Conservation (phyloP, 2,888 invertebrate species). For the Drosophila flavopinicola region DNA sequence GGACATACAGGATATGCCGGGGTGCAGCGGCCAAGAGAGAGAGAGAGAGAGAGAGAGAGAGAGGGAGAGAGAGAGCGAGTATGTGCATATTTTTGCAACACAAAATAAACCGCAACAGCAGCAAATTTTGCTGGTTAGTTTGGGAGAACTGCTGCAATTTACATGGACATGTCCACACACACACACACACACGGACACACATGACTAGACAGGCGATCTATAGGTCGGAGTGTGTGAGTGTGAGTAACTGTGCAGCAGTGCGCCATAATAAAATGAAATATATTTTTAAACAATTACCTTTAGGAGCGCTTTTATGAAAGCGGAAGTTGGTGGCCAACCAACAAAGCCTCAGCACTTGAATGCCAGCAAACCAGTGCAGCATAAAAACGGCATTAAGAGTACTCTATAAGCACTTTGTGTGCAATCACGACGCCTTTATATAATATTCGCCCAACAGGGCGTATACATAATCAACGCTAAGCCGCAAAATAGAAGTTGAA, state of each 20-base stretch:
- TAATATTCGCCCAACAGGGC: neutral
- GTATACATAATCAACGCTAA: slow-evolving; percentile 10
- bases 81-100: slow-evolving; percentile 74
- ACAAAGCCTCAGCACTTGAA: slow-evolving; percentile 35
- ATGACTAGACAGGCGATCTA: slow-evolving; percentile 63
- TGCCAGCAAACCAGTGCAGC: neutral
- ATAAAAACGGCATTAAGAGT: slow-evolving; percentile 24
- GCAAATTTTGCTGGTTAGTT: slow-evolving; percentile 77
- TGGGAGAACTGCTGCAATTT: slow-evolving; percentile 62
- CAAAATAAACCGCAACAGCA: slow-evolving; percentile 78
- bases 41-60: too few relatives aligned
- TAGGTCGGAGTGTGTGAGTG: slow-evolving; percentile 20
- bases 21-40: too few relatives aligned
- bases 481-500: neutral
- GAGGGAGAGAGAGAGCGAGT: neutral
- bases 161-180: slow-evolving; percentile 57
- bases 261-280: slow-evolving; percentile 73
- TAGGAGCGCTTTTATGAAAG: slow-evolving; percentile 62
- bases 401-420: slow-evolving; percentile 19
- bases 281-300: slow-evolving; percentile 79
- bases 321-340: slow-evolving; percentile 61
- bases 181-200: slow-evolving; percentile 16
- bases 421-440: slow-evolving; percentile 19
- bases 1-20: neutral
- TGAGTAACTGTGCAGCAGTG: slow-evolving; percentile 30